These are phyloP conservation scores for Erinaceus europaeus DNA, from an alignment of 2,113 vertebrate genomes.

Conservation along the genomic window DNA sequence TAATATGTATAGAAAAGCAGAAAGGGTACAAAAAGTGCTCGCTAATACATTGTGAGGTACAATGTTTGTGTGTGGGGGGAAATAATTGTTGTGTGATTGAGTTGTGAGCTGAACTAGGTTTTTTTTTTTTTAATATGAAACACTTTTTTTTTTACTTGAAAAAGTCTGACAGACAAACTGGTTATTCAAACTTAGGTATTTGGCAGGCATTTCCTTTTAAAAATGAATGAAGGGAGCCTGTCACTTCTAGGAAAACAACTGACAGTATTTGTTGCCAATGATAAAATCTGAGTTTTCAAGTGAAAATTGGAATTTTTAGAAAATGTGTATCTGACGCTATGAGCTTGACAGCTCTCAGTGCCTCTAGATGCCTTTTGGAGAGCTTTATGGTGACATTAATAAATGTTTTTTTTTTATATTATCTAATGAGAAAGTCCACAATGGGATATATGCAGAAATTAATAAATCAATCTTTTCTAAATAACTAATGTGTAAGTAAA, in stretches of 20 bases:
- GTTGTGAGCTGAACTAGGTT: neutral
- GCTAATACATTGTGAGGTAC: fast-evolving
- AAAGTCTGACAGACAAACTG: conserved; percentile 50
- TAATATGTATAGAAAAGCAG: neutral
- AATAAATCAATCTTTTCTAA: neutral
- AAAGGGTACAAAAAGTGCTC: neutral
- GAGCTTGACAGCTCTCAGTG: neutral
- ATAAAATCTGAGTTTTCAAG: conserved; percentile 59
- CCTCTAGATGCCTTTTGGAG: neutral
- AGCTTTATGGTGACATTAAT: neutral
- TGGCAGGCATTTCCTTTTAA: conserved; percentile 64
- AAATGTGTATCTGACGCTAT: neutral
- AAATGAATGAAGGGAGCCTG: conserved; percentile 60
- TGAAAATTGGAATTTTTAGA: conserved; percentile 53
- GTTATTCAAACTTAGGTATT: conserved; percentile 42
- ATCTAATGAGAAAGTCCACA: neutral
- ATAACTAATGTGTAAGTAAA: neutral
- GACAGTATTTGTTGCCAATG: conserved; percentile 42
- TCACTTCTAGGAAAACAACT: conserved; percentile 60
- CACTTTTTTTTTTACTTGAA: conserved; percentile 24
- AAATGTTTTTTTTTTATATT: neutral
- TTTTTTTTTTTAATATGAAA: conserved; percentile 30
- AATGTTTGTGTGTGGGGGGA: neutral
- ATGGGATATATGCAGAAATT: conserved; percentile 14
- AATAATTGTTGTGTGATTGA: neutral